A percentile compares a stretch with the other conserved stretches of the same genome.
These are phyloP conservation scores for Andricus grossulariae DNA, from an alignment of 1,140 invertebrate genomes.

Conservation along the genomic window DNA sequence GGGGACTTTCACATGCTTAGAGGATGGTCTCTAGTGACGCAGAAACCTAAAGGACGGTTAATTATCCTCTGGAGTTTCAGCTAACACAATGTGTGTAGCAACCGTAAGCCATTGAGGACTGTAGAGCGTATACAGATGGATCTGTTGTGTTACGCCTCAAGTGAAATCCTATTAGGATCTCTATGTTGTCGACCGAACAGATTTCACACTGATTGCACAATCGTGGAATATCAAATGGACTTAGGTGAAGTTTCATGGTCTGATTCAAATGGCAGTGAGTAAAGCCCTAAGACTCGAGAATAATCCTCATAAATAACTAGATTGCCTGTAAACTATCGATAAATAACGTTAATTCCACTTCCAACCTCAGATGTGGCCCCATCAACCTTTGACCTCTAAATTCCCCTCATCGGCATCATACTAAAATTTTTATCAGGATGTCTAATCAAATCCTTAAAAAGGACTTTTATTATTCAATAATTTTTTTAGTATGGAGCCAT, in stretches of 20 bases:
- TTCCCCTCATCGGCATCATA: no score
- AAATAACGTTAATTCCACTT: neutral
- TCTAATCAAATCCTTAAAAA: no score
- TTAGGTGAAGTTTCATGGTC: slow-evolving; percentile 26
- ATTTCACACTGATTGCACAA: slow-evolving; percentile 31
- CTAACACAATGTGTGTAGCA: slow-evolving; percentile 13
- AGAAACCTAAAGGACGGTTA: slow-evolving; percentile 19
- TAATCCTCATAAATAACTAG: slow-evolving; percentile 13
- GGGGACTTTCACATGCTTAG: neutral
- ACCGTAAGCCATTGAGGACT: slow-evolving; percentile 4
- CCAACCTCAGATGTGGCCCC: neutral
- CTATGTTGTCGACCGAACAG: slow-evolving; percentile 11
- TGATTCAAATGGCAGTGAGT: slow-evolving; percentile 21
- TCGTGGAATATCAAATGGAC: slow-evolving; percentile 27
- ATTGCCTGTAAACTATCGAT: neutral
- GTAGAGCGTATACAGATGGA: slow-evolving; percentile 9
- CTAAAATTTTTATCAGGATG: no score
- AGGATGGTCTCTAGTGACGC: slow-evolving; percentile 9
- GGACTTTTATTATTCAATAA: no score
- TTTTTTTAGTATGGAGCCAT: no score
- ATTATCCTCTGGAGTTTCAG: slow-evolving; percentile 12
- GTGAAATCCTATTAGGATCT: slow-evolving; percentile 30
- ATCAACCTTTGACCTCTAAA: neutral
- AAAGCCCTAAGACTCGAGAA: neutral
- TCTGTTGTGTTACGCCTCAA: slow-evolving; percentile 27